Evolutionary conservation across 2,113 vertebrate species (phyloP), one percentile per base, ranked within the genome.

Genomic region (Rissa tridactyla): DNA sequence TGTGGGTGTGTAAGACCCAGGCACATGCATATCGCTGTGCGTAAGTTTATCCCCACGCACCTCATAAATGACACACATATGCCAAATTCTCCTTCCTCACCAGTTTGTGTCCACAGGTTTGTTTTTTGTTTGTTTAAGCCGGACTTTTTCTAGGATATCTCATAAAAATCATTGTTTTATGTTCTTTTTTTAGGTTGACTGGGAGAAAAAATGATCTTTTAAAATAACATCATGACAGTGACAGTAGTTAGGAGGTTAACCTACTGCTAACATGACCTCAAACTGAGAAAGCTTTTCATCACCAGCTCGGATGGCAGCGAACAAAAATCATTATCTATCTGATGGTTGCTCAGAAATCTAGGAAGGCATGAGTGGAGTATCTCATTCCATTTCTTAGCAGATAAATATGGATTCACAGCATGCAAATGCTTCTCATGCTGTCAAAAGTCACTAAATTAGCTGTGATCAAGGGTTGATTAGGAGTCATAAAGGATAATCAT

Each of bases 381-480:
- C 61, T 92, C 11, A 16, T 49, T 89, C 52, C n/a, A 34, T 86
- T 95, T 87, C 52, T 91, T 60, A 75, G 60, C 64, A n/a, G 29
- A 83, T 75, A 79, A 88, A 90, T 86, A 93, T 11, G 32, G n/a
- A 94, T 95, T 94, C 72, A 75, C 64, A 88, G 52, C 77, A 91
- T 82, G 47, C 42, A 92, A 92, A 91, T 88, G n/a, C 29, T 89
- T 78, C 72, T 92, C 13, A 20, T 30, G 34, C 36, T 82, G 61
- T 65, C 65, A 94, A 82, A 94, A 90, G 65, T 75, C 52, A 61
- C 77, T 78, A 68, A 84, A 84, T 82, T 49, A 76, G 34, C 32
- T 54, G 52, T 87, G 78, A 69, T 91, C 61, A 61, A 49, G 44
- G 9, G 65, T 16, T 96, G 57, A 95, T 72, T 82, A 94, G 25